Percentiles rank a stretch among this genome's conserved stretches.
Evolutionary conservation across 2,888 invertebrate species (phyloP).

Genomic region (Papilio demoleus): DNA sequence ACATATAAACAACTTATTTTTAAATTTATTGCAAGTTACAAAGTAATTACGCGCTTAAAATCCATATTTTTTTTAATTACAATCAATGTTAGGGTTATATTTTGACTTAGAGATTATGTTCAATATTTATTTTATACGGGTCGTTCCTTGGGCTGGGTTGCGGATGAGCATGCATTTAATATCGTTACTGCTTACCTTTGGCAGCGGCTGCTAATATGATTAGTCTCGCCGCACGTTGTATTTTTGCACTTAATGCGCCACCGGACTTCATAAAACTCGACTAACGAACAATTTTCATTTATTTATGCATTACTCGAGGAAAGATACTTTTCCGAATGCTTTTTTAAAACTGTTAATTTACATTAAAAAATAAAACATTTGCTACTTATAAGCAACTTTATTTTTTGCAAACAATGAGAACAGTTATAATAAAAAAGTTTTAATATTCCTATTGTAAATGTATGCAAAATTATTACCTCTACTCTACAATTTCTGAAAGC

Average conservation of each 20-base stretch:
- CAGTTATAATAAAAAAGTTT: not conserved
- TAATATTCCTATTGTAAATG: not conserved
- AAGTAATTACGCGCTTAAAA: too few relatives aligned
- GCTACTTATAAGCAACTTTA: too few relatives aligned
- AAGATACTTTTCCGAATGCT: not conserved
- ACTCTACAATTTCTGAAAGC: not conserved
- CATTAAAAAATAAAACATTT: too few relatives aligned
- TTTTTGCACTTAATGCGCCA: constrained; percentile 67
- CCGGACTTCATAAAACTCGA: constrained; percentile 45
- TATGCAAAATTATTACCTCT: not conserved
- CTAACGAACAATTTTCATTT: not conserved
- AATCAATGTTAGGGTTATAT: not conserved
- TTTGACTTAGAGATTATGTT: constrained; percentile 22
- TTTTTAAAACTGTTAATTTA: too few relatives aligned
- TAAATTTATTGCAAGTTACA: too few relatives aligned
- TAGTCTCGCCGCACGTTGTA: constrained; percentile 65
- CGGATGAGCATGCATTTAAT: constrained; percentile 31
- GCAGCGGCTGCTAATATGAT: constrained; percentile 72
- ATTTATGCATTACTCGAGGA: not conserved
- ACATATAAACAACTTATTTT: too few relatives aligned
- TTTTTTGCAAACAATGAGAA: too few relatives aligned
- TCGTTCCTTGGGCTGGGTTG: not conserved
- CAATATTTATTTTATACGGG: constrained; percentile 14
- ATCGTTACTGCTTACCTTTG: constrained; percentile 66
- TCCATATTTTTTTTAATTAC: not conserved